Evolutionary conservation across 2,113 vertebrate genomes (phyloP).

Genomic region (Gymnarchus niloticus): DNA sequence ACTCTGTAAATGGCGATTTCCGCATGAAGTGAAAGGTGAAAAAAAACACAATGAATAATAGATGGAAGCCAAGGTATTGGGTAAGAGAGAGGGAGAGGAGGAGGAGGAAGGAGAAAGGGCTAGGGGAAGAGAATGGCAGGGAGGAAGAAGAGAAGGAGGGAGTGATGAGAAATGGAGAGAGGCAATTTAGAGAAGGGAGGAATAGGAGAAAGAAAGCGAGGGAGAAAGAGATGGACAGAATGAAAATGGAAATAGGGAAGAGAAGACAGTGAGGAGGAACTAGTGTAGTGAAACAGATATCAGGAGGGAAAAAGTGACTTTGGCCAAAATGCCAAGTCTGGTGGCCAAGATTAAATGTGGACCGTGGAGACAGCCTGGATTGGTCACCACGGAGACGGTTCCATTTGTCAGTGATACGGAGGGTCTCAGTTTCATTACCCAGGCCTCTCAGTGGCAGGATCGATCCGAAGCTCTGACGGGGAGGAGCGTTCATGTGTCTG

Average conservation of each 20-base stretch:
- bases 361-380: neutral
- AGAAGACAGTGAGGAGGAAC: neutral
- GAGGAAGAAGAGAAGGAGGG: neutral
- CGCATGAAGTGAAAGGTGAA: neutral
- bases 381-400: neutral
- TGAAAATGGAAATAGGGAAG: neutral
- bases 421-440: neutral
- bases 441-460: neutral
- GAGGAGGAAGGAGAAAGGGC: constrained; percentile 5
- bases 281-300: constrained; percentile 24
- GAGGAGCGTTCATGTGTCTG: neutral
- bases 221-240: neutral
- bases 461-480: neutral
- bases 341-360: constrained; percentile 4
- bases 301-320: neutral
- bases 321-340: neutral
- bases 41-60: constrained; percentile 20
- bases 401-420: neutral
- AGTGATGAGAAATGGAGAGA: neutral
- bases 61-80: neutral
- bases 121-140: neutral
- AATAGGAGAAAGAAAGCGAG: constrained; percentile 30
- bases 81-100: constrained; percentile 22
- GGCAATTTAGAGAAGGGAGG: neutral
- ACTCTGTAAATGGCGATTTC: neutral